Percentiles rank a stretch among this genome's conserved stretches.
These are phyloP conservation scores for Sebastolobus altivelis DNA, from an alignment of 2,797 vertebrate genomes.

Conservation along the genomic window DNA sequence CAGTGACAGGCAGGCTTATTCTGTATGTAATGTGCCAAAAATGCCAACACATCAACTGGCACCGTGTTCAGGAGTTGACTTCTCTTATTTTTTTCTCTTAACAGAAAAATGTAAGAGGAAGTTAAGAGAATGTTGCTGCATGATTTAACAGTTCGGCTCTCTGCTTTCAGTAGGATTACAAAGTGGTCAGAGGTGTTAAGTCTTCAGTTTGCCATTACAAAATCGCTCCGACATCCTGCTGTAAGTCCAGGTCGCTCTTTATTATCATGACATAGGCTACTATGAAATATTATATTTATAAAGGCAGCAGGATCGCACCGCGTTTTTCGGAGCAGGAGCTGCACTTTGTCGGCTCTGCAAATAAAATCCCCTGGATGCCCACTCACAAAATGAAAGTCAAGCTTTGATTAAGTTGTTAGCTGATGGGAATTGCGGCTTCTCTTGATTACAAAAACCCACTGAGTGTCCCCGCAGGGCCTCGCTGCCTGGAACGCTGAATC, in stretches of 20 bases:
- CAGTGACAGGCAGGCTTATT: background rate
- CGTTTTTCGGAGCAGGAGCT: constrained; percentile 11
- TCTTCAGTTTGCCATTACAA: constrained; percentile 11
- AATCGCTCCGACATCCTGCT: background rate
- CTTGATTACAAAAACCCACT: constrained; percentile 58
- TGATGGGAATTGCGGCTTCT: constrained; percentile 47
- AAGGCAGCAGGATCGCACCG: background rate
- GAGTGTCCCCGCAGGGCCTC: constrained; percentile 33
- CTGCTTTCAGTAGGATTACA: constrained; percentile 12
- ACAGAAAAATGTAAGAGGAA: background rate
- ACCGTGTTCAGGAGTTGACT: background rate
- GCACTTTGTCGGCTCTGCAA: constrained; percentile 20
- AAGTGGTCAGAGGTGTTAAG: background rate
- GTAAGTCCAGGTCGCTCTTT: background rate
- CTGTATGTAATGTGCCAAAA: background rate
- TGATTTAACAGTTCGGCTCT: background rate
- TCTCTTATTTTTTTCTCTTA: too few species aligned
- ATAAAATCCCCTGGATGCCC: constrained; percentile 33
- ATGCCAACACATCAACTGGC: background rate
- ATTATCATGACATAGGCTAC: background rate
- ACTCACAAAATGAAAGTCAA: constrained; percentile 53
- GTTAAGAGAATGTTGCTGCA: background rate
- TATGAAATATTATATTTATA: constrained; percentile 16
- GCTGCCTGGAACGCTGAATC: constrained; percentile 20
- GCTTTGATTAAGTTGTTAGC: constrained; percentile 62